Percentiles rank a stretch among this genome's conserved stretches.
phyloP scores from a whole-genome alignment of 2,888 invertebrate genomes.

The Drosophila demipolita region DNA sequence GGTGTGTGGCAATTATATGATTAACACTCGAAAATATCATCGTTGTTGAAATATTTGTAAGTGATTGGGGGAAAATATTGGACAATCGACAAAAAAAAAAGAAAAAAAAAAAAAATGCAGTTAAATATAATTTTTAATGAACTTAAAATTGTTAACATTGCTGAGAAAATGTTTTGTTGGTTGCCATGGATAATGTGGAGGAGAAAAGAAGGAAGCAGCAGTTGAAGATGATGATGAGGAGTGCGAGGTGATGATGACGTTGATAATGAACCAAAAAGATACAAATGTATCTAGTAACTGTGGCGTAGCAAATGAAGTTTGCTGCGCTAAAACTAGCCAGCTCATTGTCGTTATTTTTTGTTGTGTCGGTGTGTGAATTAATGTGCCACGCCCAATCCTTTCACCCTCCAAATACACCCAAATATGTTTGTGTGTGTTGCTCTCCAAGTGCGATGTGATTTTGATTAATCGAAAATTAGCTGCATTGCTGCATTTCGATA shows the following conservation, averaged over 20 bases:
- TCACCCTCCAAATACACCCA: not conserved
- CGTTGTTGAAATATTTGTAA: slow-evolving; percentile 29
- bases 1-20: slow-evolving; percentile 39
- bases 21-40: slow-evolving; percentile 25
- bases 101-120: not conserved
- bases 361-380: slow-evolving; percentile 61
- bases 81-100: not conserved
- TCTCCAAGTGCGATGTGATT: slow-evolving; percentile 26
- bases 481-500: slow-evolving; percentile 48
- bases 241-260: slow-evolving; percentile 7
- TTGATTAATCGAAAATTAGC: slow-evolving; percentile 61
- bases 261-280: slow-evolving; percentile 51
- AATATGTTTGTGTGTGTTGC: not conserved
- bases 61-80: not conserved
- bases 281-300: slow-evolving; percentile 42
- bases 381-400: slow-evolving; percentile 55
- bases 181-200: not conserved
- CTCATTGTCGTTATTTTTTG: slow-evolving; percentile 48
- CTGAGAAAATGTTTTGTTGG: slow-evolving; percentile 62
- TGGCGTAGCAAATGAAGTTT: slow-evolving; percentile 33
- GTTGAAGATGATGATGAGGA: slow-evolving; percentile 36
- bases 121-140: slow-evolving; percentile 52
- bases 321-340: slow-evolving; percentile 60
- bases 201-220: too few relatives aligned
- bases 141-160: slow-evolving; percentile 73